phyloP scores from a whole-genome alignment of 2,113 vertebrate species.

The Periophthalmodon schlosseri region DNA sequence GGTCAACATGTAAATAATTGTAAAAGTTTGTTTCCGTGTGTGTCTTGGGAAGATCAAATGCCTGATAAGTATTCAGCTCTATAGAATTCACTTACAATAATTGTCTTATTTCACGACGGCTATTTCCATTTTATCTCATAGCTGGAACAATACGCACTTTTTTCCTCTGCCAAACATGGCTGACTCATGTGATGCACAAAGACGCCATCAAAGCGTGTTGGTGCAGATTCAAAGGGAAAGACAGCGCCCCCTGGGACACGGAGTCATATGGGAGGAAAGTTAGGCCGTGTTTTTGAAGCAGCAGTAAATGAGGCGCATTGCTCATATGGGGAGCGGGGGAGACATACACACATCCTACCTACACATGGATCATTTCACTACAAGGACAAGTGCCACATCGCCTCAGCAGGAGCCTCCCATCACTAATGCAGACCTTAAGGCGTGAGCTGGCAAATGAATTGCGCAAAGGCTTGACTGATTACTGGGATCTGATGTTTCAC shows the following conservation, averaged over 20 bases:
- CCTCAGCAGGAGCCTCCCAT: constrained; percentile 39
- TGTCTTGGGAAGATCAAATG: not conserved
- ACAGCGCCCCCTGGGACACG: constrained; percentile 56
- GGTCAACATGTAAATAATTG: too few species aligned
- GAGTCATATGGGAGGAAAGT: constrained; percentile 70
- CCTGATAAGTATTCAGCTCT: constrained; percentile 4
- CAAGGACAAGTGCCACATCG: constrained; percentile 64
- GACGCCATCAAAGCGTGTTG: constrained; percentile 71
- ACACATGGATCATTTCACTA: constrained; percentile 71
- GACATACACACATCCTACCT: constrained; percentile 61
- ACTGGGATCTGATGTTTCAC: constrained; percentile 17
- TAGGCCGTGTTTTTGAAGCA: constrained; percentile 73
- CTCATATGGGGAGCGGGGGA: constrained; percentile 60
- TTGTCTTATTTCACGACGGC: constrained; percentile 37
- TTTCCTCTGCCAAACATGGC: constrained; percentile 58
- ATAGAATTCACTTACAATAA: constrained; percentile 26
- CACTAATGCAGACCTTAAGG: constrained; percentile 32
- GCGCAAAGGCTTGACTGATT: constrained; percentile 24
- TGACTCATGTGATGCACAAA: constrained; percentile 66
- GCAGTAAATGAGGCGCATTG: constrained; percentile 71
- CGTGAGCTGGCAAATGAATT: constrained; percentile 27
- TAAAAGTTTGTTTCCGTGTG: not conserved
- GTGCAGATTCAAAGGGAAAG: constrained; percentile 71
- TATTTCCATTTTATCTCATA: constrained; percentile 41
- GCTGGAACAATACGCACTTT: constrained; percentile 50